Conservation (phyloP, 2,888 invertebrate species). For the Perizoma flavofasciatum region DNA sequence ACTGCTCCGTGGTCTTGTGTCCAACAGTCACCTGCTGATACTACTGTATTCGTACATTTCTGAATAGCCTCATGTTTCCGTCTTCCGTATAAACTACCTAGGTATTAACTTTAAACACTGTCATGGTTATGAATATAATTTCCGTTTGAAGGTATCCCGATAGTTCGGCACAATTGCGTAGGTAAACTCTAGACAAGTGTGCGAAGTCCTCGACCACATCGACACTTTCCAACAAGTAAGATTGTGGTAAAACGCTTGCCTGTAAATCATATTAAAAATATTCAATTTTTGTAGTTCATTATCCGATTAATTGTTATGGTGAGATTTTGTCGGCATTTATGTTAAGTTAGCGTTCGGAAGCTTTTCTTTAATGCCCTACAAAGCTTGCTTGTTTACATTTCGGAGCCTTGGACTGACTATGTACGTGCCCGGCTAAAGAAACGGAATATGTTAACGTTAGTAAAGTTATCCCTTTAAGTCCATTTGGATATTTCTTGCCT, state of each 20-base stretch:
- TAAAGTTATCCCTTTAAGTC: conserved; percentile 42
- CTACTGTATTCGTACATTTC: not conserved
- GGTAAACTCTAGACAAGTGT: no score
- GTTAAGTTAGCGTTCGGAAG: conserved; percentile 16
- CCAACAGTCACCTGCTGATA: not conserved
- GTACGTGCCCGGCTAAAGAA: conserved; percentile 46
- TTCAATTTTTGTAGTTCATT: no score
- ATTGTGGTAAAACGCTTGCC: no score
- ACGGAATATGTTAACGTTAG: conserved; percentile 40
- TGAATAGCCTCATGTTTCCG: not conserved
- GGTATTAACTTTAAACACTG: not conserved
- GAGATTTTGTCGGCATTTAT: not conserved
- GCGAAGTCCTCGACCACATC: no score
- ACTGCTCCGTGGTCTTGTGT: conserved; percentile 26
- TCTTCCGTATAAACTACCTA: not conserved
- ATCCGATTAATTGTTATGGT: not conserved
- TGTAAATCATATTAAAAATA: no score
- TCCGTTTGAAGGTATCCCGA: no score
- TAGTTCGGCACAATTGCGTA: no score
- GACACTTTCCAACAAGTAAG: no score
- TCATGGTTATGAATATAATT: no score
- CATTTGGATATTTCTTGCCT: conserved; percentile 38
- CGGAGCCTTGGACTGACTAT: conserved; percentile 32
- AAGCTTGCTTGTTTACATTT: conserved; percentile 41
- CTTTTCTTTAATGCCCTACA: conserved; percentile 36